Conservation (phyloP, 2,113 vertebrate species). For the Dicrurus megarhynchus region DNA sequence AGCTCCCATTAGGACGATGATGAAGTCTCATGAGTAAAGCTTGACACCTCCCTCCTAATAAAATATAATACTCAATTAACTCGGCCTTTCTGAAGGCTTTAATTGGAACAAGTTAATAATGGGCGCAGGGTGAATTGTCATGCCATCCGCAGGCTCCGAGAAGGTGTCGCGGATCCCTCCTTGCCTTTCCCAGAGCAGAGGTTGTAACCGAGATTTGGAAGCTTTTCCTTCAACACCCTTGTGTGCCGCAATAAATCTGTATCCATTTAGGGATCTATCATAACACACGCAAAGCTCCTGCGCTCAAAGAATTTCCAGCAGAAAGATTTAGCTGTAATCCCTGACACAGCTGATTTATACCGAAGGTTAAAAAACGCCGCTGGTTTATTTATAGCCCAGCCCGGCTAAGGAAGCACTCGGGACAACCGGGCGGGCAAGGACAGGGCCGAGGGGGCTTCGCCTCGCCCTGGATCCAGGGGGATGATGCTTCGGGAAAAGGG, state of each 20-base stretch:
- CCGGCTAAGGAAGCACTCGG: neutral
- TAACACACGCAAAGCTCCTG: constrained; percentile 58
- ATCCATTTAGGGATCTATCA: constrained; percentile 56
- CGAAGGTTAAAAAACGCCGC: constrained; percentile 31
- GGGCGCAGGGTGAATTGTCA: constrained; percentile 55
- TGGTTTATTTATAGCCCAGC: constrained; percentile 50
- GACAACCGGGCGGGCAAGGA: neutral
- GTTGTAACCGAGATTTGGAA: constrained; percentile 29
- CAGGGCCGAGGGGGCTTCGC: neutral
- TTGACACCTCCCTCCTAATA: constrained; percentile 68
- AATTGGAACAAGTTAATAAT: constrained; percentile 66
- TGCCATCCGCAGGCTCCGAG: constrained; percentile 20
- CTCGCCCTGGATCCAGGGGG: neutral
- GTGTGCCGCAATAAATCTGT: constrained; percentile 63
- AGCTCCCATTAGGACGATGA: constrained; percentile 55
- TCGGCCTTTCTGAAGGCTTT: constrained; percentile 62
- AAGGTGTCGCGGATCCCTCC: constrained; percentile 30
- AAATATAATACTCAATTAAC: constrained; percentile 66
- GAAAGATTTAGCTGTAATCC: constrained; percentile 65
- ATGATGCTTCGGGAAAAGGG: neutral
- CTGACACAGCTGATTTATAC: constrained; percentile 67
- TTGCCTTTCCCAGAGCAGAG: constrained; percentile 6
- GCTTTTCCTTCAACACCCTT: constrained; percentile 61
- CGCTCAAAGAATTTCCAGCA: constrained; percentile 60
- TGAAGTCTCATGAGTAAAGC: constrained; percentile 66